These are phyloP conservation scores for Aurelia sp. DNA, from an alignment of 30 jellyfish, hydroid and myxozoan genomes.

Conservation along the genomic window DNA sequence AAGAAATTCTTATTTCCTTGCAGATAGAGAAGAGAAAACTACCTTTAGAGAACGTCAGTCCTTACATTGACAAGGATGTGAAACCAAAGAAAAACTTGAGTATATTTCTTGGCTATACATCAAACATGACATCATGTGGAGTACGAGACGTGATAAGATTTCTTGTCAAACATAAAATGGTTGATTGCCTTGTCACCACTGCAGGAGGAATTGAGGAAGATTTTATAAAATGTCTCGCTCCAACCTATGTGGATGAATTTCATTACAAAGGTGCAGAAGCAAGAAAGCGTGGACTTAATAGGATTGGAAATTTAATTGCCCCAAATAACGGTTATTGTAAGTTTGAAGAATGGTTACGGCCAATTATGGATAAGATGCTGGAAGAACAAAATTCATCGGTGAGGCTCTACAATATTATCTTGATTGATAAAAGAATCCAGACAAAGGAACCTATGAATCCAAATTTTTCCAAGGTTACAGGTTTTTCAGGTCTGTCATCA, in stretches of 20 bases:
- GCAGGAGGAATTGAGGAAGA: constrained; percentile 99
- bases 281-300: constrained; percentile 87
- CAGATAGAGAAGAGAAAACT: constrained; percentile 73
- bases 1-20: neutral
- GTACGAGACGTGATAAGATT: constrained; percentile 93
- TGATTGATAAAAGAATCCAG: too few relatives aligned
- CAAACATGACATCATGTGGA: constrained; percentile 99
- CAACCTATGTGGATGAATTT: constrained; percentile 88
- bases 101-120: constrained; percentile 96
- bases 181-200: constrained; percentile 97
- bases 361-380: constrained; percentile 90
- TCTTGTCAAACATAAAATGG: constrained; percentile 88
- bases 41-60: constrained; percentile 73
- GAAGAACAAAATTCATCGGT: constrained; percentile 80
- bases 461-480: too few relatives aligned
- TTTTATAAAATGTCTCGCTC: constrained; percentile 94
- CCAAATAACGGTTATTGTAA: constrained; percentile 89
- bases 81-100: constrained; percentile 87
- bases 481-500: too few relatives aligned
- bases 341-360: constrained; percentile 97
- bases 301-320: constrained; percentile 97
- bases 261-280: constrained; percentile 76
- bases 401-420: neutral
- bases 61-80: constrained; percentile 65
- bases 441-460: too few relatives aligned